Base-by-base conservation (phyloP, 2,888 invertebrate genomes). In the Oegoconia quadripuncta region DNA sequence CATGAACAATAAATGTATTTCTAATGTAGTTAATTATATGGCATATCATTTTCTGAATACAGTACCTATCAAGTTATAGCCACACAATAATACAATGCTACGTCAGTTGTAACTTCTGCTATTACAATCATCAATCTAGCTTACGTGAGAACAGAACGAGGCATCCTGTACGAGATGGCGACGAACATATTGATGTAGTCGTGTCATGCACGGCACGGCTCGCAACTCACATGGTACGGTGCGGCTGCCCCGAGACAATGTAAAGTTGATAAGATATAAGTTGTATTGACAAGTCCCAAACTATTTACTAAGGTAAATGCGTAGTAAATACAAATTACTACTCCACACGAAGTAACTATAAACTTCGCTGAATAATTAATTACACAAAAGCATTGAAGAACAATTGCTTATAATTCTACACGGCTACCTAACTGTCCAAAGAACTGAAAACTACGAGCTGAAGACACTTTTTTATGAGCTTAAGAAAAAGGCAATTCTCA, bases 221-320 rank as follows among this genome's bases (percentile, higher is more conserved):
- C 34, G 12, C 39, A 33, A 39, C 33, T 32, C 41, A 27, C 16
- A 26, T 26, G 40, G 15, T 28, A 20, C 18, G 16, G n/a, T 12
- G 17, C n/a, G 22, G 2, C 17, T 17, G n/a, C n/a, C n/a, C n/a
- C n/a, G n/a, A 39, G 25, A 31, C 36, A 17, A 34, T 37, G 41
- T 37, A 33, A 37, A 41, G 37, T 37, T 33, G 34, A 41, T 41
- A 41, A 40, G 29, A 31, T 20, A 22, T 20, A 40, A 33, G 37
- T 37, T 37, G 16, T n/a, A n/a, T n/a, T n/a, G n/a, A 14, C 13
- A 22, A 39, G 33, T 20, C 16, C 1, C 12, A 23, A 22, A 17
- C 11, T 17, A 16, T 23, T 28, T 13, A 17, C 12, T 25, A 22
- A 13, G 20, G 33, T 33, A 36, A 41, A 16, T 29, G 37, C 20